Conservation (phyloP, 2,113 vertebrate species). For the Alaudala cheleensis region DNA sequence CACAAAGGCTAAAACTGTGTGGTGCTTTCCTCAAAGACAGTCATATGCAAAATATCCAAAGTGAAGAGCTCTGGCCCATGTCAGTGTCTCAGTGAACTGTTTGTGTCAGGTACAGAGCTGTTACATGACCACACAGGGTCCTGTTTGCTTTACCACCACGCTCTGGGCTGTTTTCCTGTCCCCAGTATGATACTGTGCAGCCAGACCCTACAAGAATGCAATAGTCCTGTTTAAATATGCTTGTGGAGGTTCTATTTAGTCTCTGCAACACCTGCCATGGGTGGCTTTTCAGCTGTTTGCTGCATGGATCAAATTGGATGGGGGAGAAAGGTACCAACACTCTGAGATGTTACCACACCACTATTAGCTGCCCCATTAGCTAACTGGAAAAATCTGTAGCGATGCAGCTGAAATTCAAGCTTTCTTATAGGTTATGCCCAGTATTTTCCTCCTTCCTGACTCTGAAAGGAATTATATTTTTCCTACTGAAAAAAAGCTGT, state of each 20-base stretch:
- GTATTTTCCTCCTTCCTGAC: neutral
- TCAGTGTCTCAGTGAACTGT: neutral
- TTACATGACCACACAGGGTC: fast-evolving
- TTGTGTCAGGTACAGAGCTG: neutral
- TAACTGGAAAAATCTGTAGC: neutral
- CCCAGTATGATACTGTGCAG: fast-evolving
- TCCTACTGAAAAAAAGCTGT: neutral
- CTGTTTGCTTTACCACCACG: neutral
- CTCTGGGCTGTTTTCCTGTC: neutral
- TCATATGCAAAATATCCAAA: neutral
- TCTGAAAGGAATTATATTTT: neutral
- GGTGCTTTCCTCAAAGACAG: neutral
- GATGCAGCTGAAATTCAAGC: neutral
- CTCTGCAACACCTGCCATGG: neutral
- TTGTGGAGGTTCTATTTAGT: neutral
- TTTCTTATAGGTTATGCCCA: neutral
- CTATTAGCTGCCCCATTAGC: neutral
- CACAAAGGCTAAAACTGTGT: neutral
- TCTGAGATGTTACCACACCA: neutral
- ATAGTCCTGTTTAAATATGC: neutral
- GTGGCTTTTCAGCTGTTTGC: neutral
- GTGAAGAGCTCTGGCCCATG: neutral
- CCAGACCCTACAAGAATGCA: neutral
- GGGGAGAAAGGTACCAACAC: neutral
- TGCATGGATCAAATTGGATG: neutral